Conservation (phyloP, 2,113 vertebrate species). For the Dromiciops gliroides region DNA sequence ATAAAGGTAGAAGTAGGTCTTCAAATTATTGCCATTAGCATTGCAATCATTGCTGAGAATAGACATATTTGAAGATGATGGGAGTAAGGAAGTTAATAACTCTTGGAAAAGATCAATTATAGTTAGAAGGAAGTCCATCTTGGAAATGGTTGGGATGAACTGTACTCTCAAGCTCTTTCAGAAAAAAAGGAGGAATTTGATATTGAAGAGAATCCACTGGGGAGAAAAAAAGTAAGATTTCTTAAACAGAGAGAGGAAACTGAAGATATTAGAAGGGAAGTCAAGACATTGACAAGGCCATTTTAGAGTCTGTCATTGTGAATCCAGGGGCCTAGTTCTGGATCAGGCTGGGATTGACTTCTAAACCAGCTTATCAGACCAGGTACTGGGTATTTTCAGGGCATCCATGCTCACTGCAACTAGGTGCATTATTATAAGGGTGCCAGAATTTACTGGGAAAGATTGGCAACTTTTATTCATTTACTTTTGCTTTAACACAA, state of each 20-base stretch:
- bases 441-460: background rate
- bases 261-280: slow-evolving; percentile 2
- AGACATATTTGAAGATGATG: background rate
- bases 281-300: background rate
- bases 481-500: slow-evolving; percentile 71
- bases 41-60: slow-evolving; percentile 34
- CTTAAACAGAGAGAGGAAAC: slow-evolving; percentile 14
- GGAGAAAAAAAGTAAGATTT: background rate
- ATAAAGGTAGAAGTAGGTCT: slow-evolving; percentile 6
- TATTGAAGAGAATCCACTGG: background rate
- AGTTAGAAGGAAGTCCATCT: background rate
- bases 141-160: slow-evolving; percentile 40
- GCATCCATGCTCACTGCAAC: background rate
- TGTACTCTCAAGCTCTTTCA: slow-evolving; percentile 42
- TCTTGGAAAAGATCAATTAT: slow-evolving; percentile 11
- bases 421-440: background rate
- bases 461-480: slow-evolving; percentile 64
- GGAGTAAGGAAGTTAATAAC: slow-evolving; percentile 28
- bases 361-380: background rate
- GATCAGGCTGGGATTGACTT: background rate
- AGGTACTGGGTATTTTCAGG: background rate
- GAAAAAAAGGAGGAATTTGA: slow-evolving; percentile 23
- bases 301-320: background rate
- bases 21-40: background rate
- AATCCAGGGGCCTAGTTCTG: background rate